These are phyloP conservation scores for Podocnemis expansa DNA, from an alignment of 2,113 vertebrate genomes.

Conservation along the genomic window DNA sequence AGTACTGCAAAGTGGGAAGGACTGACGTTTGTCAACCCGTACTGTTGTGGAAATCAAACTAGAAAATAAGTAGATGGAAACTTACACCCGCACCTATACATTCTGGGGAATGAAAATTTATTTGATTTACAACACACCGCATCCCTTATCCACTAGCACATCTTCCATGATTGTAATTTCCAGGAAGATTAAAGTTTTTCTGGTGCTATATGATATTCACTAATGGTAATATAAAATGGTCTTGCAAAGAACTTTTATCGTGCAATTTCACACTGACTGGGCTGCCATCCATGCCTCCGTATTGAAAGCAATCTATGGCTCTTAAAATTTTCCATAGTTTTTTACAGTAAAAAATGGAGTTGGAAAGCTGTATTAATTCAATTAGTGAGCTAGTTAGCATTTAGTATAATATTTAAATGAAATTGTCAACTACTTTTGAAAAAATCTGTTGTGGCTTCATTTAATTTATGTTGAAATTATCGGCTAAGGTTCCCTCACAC, in stretches of 20 bases:
- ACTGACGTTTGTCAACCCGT: background rate
- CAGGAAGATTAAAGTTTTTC: slow-evolving; percentile 1
- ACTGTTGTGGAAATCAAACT: background rate
- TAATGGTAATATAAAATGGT: background rate
- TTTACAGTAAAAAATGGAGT: slow-evolving; percentile 39
- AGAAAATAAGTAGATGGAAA: slow-evolving; percentile 5
- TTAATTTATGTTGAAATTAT: slow-evolving; percentile 17
- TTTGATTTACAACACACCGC: slow-evolving; percentile 28
- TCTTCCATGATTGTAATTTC: background rate
- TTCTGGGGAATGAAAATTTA: background rate
- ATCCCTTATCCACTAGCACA: background rate
- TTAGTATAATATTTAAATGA: slow-evolving; percentile 53
- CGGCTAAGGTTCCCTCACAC: slow-evolving; percentile 23
- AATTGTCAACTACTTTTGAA: slow-evolving; percentile 61
- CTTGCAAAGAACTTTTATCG: background rate
- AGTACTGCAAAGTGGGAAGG: background rate
- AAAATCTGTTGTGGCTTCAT: slow-evolving; percentile 51
- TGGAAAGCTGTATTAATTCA: slow-evolving; percentile 54
- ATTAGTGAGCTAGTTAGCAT: slow-evolving; percentile 63
- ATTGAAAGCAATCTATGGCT: slow-evolving; percentile 43
- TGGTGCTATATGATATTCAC: slow-evolving; percentile 1
- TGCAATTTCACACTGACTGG: slow-evolving; percentile 14
- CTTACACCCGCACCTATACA: background rate
- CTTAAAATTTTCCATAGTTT: slow-evolving; percentile 13
- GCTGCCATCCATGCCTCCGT: background rate